phyloP scores from a whole-genome alignment of 2,113 vertebrate genomes.

The Brachypteracias leptosomus region DNA sequence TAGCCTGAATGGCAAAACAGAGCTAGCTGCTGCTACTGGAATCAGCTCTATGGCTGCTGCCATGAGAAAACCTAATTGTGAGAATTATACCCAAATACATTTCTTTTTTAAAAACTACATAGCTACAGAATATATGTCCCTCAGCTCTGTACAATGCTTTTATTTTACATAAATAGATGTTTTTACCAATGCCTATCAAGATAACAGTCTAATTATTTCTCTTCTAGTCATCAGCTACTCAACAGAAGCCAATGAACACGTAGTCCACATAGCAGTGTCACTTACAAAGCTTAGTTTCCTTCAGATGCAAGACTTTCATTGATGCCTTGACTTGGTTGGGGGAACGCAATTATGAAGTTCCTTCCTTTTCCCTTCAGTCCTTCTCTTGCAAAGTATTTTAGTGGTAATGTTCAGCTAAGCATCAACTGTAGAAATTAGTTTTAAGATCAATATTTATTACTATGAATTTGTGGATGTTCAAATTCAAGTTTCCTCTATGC shows the following conservation, averaged over 20 bases:
- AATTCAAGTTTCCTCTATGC: not conserved
- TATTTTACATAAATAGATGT: not conserved
- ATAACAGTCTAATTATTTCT: not conserved
- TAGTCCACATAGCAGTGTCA: not conserved
- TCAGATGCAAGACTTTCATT: not conserved
- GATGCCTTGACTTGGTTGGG: not conserved
- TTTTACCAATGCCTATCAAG: not conserved
- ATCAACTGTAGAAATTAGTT: not conserved
- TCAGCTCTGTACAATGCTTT: not conserved
- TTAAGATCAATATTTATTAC: not conserved
- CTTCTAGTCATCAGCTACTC: not conserved
- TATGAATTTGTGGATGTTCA: not conserved
- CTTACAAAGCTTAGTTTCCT: not conserved
- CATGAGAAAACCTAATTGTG: not conserved
- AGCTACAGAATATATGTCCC: not conserved
- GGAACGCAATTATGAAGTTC: not conserved
- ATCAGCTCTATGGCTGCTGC: not conserved
- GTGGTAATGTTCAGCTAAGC: not conserved
- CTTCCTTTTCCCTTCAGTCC: not conserved
- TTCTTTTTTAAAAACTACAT: not conserved
- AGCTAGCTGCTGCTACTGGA: not conserved
- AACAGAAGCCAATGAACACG: accelerated
- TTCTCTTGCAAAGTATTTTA: not conserved
- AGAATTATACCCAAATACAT: not conserved
- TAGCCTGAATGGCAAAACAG: not conserved